phyloP scores from a whole-genome alignment of 2,797 vertebrate species.

The Cottoperca gobio region DNA sequence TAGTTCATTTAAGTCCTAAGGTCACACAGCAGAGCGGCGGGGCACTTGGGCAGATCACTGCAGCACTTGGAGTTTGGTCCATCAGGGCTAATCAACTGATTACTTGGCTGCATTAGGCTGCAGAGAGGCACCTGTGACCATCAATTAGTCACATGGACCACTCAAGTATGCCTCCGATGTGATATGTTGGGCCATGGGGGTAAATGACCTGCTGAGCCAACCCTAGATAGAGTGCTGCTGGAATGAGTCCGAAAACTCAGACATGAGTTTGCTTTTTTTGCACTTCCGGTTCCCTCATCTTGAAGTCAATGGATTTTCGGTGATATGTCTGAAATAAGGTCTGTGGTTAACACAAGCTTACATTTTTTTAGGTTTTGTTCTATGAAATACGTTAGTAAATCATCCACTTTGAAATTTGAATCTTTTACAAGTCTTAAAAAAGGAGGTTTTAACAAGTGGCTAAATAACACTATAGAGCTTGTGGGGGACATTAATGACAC shows the following conservation, averaged over 20 bases:
- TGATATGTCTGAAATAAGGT: not conserved
- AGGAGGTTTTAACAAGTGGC: no score
- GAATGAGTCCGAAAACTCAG: no score
- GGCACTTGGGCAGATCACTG: not conserved
- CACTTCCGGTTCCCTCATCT: no score
- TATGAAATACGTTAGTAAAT: not conserved
- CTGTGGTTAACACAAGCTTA: not conserved
- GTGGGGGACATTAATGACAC: no score
- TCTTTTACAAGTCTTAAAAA: no score
- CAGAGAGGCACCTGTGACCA: constrained; percentile 3
- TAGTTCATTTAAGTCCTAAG: not conserved
- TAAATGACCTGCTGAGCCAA: not conserved
- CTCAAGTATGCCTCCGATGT: not conserved
- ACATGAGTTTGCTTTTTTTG: no score
- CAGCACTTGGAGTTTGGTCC: not conserved
- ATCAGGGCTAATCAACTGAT: not conserved
- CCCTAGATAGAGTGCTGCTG: no score
- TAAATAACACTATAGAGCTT: no score
- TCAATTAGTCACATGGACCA: not conserved
- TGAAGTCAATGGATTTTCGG: not conserved
- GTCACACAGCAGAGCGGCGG: not conserved
- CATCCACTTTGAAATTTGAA: not conserved
- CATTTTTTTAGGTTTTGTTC: no score
- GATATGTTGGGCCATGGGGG: not conserved
- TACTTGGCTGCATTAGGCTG: not conserved